These are phyloP conservation scores for Caenorhabditis wallacei DNA, from an alignment of 2,888 invertebrate genomes.

Conservation along the genomic window DNA sequence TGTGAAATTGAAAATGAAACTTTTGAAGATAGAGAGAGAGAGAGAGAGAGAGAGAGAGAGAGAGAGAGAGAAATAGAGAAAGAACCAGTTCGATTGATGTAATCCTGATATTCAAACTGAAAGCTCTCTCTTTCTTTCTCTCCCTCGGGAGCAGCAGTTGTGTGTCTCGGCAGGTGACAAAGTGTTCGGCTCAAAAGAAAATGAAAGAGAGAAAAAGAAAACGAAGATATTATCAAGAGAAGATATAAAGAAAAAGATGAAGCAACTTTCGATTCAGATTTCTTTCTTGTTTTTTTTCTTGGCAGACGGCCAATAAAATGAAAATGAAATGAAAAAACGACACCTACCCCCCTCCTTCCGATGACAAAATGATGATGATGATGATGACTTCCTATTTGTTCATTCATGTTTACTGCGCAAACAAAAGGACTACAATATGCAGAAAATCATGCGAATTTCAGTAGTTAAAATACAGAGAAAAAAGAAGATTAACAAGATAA, in stretches of 20 bases:
- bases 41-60: too few relatives aligned
- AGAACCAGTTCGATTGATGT: slow-evolving; percentile 49
- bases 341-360: background rate
- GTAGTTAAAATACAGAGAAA: background rate
- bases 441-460: slow-evolving; percentile 31
- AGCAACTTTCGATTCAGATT: slow-evolving; percentile 7
- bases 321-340: slow-evolving; percentile 21
- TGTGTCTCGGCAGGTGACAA: slow-evolving; percentile 59
- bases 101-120: slow-evolving; percentile 25
- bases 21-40: background rate
- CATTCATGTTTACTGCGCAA: slow-evolving; percentile 55
- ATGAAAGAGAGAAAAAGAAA: slow-evolving; percentile 11
- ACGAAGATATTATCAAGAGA: slow-evolving; percentile 38
- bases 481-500: background rate
- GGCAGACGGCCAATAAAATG: slow-evolving; percentile 46
- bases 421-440: slow-evolving; percentile 37
- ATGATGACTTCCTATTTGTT: slow-evolving; percentile 58
- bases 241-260: slow-evolving; percentile 23
- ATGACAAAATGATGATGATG: slow-evolving; percentile 34
- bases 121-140: background rate
- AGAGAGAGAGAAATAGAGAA: too few relatives aligned
- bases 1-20: slow-evolving; percentile 28
- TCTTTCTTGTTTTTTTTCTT: slow-evolving; percentile 43
- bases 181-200: slow-evolving; percentile 48
- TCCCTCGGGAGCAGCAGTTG: slow-evolving; percentile 33